Conservation (phyloP, 1,140 invertebrate genomes). For the Drosophila persimilis region DNA sequence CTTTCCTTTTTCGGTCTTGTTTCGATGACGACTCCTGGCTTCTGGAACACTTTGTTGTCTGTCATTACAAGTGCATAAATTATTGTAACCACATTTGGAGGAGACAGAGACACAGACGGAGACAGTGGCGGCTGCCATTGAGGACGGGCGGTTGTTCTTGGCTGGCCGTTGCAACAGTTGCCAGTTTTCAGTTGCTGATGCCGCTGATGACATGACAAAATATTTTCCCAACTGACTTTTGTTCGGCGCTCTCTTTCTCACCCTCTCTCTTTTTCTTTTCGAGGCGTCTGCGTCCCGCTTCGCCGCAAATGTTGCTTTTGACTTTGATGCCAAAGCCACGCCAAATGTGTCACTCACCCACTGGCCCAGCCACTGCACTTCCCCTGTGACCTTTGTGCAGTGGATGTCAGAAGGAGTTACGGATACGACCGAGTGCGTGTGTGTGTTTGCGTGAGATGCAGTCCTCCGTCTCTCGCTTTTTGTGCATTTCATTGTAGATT, state of each 20-base stretch:
- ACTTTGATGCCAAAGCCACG: slow-evolving; percentile 71
- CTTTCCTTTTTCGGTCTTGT: slow-evolving; percentile 20
- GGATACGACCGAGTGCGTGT: slow-evolving; percentile 40
- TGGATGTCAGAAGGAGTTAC: slow-evolving; percentile 44
- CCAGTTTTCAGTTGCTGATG: slow-evolving; percentile 52
- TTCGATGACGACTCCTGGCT: slow-evolving; percentile 48
- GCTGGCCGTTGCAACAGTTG: slow-evolving; percentile 60
- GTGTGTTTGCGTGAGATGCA: slow-evolving; percentile 40
- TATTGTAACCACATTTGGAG: slow-evolving; percentile 80
- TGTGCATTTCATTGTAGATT: slow-evolving; percentile 79
- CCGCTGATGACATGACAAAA: slow-evolving; percentile 80
- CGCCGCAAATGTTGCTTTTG: slow-evolving; percentile 63
- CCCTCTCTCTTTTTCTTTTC: background rate
- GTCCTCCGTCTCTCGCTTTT: slow-evolving; percentile 29
- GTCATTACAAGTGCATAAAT: slow-evolving; percentile 81
- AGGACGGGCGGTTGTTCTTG: slow-evolving; percentile 16
- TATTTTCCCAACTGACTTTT: slow-evolving; percentile 75
- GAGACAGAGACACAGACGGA: slow-evolving; percentile 47
- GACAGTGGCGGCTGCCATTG: slow-evolving; percentile 16
- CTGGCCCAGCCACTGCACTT: slow-evolving; percentile 6
- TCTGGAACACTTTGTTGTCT: slow-evolving; percentile 79
- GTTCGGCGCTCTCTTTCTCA: slow-evolving; percentile 21
- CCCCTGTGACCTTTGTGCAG: slow-evolving; percentile 43
- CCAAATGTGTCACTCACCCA: slow-evolving; percentile 41
- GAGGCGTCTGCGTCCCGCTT: slow-evolving; percentile 3